Evolutionary conservation across 1,140 invertebrate genomes (phyloP), one percentile per base, ranked within the genome.

Genomic region (Episyrphus balteatus): DNA sequence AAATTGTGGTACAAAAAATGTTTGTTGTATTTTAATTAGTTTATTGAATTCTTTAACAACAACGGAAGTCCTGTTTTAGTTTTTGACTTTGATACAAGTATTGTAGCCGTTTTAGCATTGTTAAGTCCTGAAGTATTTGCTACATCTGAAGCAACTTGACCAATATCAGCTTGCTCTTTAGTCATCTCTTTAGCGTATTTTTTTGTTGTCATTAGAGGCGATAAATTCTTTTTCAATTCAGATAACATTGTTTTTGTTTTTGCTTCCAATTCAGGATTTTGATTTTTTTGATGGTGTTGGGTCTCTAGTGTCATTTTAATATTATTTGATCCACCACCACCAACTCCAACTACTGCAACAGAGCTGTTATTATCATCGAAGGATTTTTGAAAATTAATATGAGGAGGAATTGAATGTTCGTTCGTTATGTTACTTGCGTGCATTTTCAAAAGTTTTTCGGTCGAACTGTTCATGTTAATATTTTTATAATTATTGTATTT

Each of bases 71-170:
- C 66, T 47, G 65, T 66, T 66, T 68, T 68, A 31, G 66, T 68
- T 68, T 68, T 68, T 55, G 66, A 66, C 63, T 68, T 68, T 15
- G 66, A 68, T 48, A 68, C 66, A 48, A 68, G 58, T 55, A 68
- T 68, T 15, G 66, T 68, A 44, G 65, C 66, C 41, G 66, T 68
- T 63, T 68, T 68, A 32, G 56, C 59, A 46, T 59, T 58, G 45
- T 43, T 13, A 26, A 36, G n/a, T 38, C 26, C 30, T 40, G 45
- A 15, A 40, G 36, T 46, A 40, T 40, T 37, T 41, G 14, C 39
- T n/a, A 12, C 12, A 41, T 18, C 39, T 41, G 12, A 13, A 44
- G 13, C 30, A 31, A 21, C 21, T n/a, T 15, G 13, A 21, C n/a
- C 15, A 19, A 12, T 15, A 10, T 32, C 18, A 14, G 39, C 13